Evolutionary conservation across 2,113 vertebrate species (phyloP).

Genomic region (Crotalus helleri): DNA sequence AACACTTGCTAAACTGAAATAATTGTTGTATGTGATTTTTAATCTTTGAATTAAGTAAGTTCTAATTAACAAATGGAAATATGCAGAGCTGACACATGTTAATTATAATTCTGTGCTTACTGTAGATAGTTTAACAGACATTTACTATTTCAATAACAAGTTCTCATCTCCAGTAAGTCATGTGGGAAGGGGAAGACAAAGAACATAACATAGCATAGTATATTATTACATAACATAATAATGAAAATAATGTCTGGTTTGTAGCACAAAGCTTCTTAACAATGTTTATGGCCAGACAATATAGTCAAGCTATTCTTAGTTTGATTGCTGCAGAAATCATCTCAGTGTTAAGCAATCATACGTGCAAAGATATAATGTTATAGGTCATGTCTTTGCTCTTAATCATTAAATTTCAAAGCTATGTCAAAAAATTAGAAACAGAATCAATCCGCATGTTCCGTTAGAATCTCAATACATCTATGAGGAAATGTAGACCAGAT

Average conservation of each 20-base stretch:
- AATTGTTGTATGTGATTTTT: background rate
- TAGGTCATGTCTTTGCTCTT: background rate
- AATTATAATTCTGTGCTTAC: slow-evolving; percentile 3
- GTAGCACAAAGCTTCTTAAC: background rate
- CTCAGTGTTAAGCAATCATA: background rate
- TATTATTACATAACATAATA: background rate
- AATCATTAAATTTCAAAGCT: background rate
- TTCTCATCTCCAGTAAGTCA: slow-evolving; percentile 4
- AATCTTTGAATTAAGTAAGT: background rate
- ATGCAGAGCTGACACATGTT: background rate
- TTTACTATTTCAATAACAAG: slow-evolving; percentile 5
- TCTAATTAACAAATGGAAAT: slow-evolving; percentile 2
- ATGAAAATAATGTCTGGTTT: background rate
- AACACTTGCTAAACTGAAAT: slow-evolving; percentile 19
- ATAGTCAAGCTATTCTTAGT: background rate
- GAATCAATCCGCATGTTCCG: background rate
- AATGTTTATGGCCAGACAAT: background rate
- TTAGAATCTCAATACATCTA: background rate
- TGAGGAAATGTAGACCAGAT: background rate
- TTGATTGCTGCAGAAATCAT: background rate
- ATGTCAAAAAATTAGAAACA: background rate
- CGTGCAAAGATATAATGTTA: background rate
- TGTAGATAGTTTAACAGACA: background rate
- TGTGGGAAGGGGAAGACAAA: background rate
- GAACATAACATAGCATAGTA: background rate